Evolutionary conservation across 2,797 vertebrate species (phyloP), one percentile per base, ranked within the genome.

Genomic region (Martes flavigula): DNA sequence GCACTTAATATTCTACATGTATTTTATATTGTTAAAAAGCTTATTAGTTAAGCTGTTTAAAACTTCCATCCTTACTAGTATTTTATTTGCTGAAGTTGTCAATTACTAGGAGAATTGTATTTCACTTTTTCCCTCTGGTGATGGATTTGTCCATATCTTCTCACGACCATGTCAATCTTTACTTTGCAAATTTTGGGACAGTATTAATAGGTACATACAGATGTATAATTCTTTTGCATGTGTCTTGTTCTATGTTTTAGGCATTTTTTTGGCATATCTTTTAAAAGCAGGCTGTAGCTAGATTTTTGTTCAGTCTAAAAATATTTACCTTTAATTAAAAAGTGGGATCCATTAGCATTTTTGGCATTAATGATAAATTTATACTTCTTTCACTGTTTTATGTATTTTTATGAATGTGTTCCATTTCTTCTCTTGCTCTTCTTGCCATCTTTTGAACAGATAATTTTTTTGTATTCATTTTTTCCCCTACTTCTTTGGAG

Each of bases 301-400:
- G 4, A 79, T 83, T 86, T 95, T 90, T 90, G 27, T 64, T 91
- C 18, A 38, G 27, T 77, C 48, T 66, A 92, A 94, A 97, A 72
- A 68, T 78, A 68, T 62, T 95, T 93, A 64, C 6, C 21, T 93
- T 77, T 86, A 82, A 51, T 95, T 85, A 38, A 9, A 48, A 64
- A 86, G 51, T 93, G 87, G 38, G 0, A 2, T 68, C 60, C 38
- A 70, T 68, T 84, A 79, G 20, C 60, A 60, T 92, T 92, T 90
- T 43, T 91, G 89, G n/a, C 2, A 38, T 73, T 89, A 90, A 87
- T 91, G 25, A 73, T 56, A 72, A 38, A 35, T 83, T 90, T 95
- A 43, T 91, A 77, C 56, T 68, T 88, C 23, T 93, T 3, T 88
- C 32, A 43, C 75, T 62, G 32, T 81, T 82, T 70, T 23, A n/a